These are phyloP conservation scores for Hemibagrus wyckioides DNA, from an alignment of 2,113 vertebrate genomes.

Conservation along the genomic window DNA sequence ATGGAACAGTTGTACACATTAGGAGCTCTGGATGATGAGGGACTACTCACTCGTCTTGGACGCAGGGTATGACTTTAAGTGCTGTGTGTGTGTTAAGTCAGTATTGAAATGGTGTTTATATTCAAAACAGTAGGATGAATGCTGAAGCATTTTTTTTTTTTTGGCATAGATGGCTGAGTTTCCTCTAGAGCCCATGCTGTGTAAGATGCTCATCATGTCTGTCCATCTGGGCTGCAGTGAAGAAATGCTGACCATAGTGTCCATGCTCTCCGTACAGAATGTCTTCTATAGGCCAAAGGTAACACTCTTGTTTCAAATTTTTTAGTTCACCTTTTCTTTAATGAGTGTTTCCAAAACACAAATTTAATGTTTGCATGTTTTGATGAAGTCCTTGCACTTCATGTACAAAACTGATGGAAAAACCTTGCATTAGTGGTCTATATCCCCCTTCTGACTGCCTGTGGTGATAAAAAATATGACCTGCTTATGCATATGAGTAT, in stretches of 20 bases:
- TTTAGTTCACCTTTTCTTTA: background rate
- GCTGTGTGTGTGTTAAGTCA: background rate
- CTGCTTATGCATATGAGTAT: background rate
- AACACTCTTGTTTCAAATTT: background rate
- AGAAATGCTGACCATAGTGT: conserved; percentile 97
- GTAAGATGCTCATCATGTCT: conserved; percentile 99
- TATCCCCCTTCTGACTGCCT: background rate
- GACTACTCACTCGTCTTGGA: conserved; percentile 90
- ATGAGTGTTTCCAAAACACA: too few relatives aligned
- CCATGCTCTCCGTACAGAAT: conserved; percentile 97
- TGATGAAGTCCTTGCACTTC: background rate
- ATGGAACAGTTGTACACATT: conserved; percentile 98
- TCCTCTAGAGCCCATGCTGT: conserved; percentile 96
- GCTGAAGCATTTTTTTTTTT: conserved; percentile 11
- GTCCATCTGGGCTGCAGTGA: conserved; percentile 96
- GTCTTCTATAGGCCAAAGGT: conserved; percentile 99
- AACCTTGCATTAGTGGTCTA: background rate
- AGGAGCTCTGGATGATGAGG: conserved; percentile 94
- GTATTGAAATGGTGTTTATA: background rate
- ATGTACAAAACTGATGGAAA: background rate
- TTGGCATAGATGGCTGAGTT: conserved; percentile 92
- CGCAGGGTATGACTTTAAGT: conserved; percentile 80
- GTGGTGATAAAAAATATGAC: background rate
- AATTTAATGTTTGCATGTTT: background rate
- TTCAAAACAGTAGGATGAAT: background rate